phyloP scores from a whole-genome alignment of 2,113 vertebrate species.

The Pundamilia nyererei region DNA sequence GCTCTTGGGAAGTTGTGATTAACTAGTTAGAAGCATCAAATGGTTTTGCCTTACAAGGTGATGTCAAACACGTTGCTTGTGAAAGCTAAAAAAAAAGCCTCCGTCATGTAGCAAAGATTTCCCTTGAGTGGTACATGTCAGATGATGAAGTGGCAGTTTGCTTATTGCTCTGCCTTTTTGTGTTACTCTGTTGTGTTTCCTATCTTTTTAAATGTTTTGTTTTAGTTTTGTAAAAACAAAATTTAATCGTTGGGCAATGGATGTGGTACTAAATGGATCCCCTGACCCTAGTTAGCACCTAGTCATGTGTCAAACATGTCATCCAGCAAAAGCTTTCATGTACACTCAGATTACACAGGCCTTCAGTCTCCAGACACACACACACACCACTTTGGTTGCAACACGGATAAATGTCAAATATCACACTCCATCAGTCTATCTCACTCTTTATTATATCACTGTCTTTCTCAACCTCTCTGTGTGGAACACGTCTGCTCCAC shows the following conservation, averaged over 20 bases:
- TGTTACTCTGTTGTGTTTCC: not conserved
- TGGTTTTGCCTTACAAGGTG: not conserved
- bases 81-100: not conserved
- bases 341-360: conserved; percentile 26
- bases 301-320: conserved; percentile 30
- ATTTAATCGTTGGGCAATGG: not conserved
- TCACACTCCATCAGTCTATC: not conserved
- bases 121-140: not conserved
- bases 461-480: not conserved
- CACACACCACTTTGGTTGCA: not conserved
- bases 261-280: conserved; percentile 24
- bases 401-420: not conserved
- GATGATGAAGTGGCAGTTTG: not conserved
- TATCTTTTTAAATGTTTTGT: not conserved
- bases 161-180: not conserved
- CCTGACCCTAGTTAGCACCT: not conserved
- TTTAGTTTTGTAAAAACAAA: not conserved
- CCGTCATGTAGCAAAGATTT: not conserved
- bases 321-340: conserved; percentile 30
- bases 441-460: not conserved
- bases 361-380: not conserved
- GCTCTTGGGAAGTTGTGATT: not conserved
- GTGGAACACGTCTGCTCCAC: not conserved
- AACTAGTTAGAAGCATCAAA: not conserved
- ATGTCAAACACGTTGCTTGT: not conserved